phyloP scores from a whole-genome alignment of 2,797 vertebrate genomes.

The Eleutherodactylus coqui region DNA sequence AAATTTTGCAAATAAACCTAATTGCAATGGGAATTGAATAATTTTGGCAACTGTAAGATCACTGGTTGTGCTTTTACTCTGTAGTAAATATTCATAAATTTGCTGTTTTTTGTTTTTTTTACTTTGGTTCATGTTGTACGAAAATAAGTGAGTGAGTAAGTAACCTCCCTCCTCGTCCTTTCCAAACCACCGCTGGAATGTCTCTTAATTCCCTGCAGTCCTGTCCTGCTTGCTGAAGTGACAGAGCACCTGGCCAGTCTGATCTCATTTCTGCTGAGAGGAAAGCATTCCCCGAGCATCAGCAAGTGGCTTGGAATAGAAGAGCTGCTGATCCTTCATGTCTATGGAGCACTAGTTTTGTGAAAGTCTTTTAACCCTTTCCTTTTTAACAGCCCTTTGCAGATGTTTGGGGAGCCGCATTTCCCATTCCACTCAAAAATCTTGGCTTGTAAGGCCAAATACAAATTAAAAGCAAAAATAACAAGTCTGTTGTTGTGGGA shows the following conservation, averaged over 20 bases:
- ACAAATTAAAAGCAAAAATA: constrained; percentile 27
- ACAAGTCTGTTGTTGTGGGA: constrained; percentile 15
- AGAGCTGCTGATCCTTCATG: constrained; percentile 23
- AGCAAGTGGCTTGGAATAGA: constrained; percentile 61
- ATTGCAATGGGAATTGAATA: too few species aligned
- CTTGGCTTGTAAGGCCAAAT: neutral
- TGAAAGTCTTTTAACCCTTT: constrained; percentile 23
- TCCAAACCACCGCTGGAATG: constrained; percentile 8
- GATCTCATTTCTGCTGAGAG: constrained; percentile 64
- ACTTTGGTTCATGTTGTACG: neutral
- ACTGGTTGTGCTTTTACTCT: neutral
- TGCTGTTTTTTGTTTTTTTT: neutral
- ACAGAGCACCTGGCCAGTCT: constrained; percentile 61
- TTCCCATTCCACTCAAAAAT: constrained; percentile 25
- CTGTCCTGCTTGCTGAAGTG: constrained; percentile 48
- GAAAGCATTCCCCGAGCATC: constrained; percentile 60
- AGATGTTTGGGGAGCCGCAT: constrained; percentile 21
- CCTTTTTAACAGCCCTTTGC: neutral
- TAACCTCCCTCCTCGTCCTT: neutral
- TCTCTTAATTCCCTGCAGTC: constrained; percentile 19
- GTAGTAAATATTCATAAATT: neutral
- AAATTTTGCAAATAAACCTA: too few species aligned
- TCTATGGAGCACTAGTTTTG: neutral
- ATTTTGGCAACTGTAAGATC: too few species aligned
- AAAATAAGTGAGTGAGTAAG: constrained; percentile 16